These are phyloP conservation scores for Pterocles gutturalis DNA, from an alignment of 2,113 vertebrate genomes.

Conservation along the genomic window DNA sequence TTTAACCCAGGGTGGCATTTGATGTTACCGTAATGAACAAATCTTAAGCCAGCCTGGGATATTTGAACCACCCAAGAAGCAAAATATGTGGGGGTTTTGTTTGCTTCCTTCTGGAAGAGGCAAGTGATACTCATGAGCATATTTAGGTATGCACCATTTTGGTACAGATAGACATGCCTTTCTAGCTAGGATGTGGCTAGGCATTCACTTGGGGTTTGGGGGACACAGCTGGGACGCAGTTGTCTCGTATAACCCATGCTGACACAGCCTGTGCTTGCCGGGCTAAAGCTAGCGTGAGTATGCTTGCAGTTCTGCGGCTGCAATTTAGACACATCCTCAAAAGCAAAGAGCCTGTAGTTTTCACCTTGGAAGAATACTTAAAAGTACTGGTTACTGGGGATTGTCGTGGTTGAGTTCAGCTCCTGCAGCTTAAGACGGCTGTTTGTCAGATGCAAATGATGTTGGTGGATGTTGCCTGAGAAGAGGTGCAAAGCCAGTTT, in stretches of 20 bases:
- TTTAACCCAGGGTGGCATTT: not conserved
- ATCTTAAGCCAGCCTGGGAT: not conserved
- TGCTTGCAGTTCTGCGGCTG: not conserved
- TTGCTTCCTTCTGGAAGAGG: not conserved
- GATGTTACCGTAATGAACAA: fast-evolving
- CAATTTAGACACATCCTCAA: not conserved
- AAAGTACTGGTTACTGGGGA: not conserved
- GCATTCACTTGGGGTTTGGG: not conserved
- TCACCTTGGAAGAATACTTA: not conserved
- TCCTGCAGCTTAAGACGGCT: not conserved
- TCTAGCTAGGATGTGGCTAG: not conserved
- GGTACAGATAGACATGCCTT: not conserved
- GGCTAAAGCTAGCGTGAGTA: not conserved
- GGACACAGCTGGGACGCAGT: not conserved
- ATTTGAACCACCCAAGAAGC: not conserved
- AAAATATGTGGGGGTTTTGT: not conserved
- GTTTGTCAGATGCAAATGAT: not conserved
- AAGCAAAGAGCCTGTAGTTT: not conserved
- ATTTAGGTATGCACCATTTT: fast-evolving
- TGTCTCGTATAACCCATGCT: fast-evolving
- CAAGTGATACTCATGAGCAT: fast-evolving
- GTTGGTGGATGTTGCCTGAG: not conserved
- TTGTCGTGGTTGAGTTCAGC: not conserved
- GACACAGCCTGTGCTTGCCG: not conserved
- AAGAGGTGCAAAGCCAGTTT: not conserved